Evolutionary conservation across 1,140 invertebrate species (phyloP), one percentile per base, ranked within the genome.

Genomic region (Mamestra configurata): DNA sequence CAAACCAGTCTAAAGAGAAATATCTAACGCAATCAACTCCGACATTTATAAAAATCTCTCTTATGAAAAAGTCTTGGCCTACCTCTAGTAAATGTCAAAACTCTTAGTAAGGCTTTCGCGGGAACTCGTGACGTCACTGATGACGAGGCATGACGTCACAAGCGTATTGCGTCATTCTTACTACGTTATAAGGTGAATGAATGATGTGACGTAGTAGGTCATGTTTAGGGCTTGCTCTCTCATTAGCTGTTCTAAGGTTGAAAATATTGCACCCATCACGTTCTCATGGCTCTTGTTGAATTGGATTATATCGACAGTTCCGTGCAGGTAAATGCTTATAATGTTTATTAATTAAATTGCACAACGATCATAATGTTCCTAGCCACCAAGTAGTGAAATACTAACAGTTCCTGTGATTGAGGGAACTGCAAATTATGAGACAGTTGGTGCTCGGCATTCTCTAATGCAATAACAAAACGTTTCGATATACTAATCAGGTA

Each of bases 161-260:
- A 10, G 10, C n/a, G 61, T 40, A 40, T 11, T 66, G 61, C 61
- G 35, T 66, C 61, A 66, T 20, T 49, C 0, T 40, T 35, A 57
- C 53, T 27, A 57, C 35, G 35, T 20, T 20, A 13, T n/a, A 5
- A 40, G 61, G 31, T 66, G 61, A 66, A 66, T 66, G 35, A 40
- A 66, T n/a, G n/a, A 5, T 57, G 40, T 40, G 61, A 66, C 61
- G 61, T 66, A 20, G 61, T 66, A 40, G 61, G 35, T 64, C 13
- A 37, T 37, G 61, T 40, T 66, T 40, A 40, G 18, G 35, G 35
- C 4, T 24, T 4, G 4, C 10, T 7, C 11, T 24, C 2, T 24
- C 22, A 5, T 57, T 13, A 22, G 10, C 4, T n/a, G 0, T 4
- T 43, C 15, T 49, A 49, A n/a, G 15, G n/a, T 4, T 49, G 11